Evolutionary conservation across 2,113 vertebrate species (phyloP).

Genomic region (Oreocharis arfaki): DNA sequence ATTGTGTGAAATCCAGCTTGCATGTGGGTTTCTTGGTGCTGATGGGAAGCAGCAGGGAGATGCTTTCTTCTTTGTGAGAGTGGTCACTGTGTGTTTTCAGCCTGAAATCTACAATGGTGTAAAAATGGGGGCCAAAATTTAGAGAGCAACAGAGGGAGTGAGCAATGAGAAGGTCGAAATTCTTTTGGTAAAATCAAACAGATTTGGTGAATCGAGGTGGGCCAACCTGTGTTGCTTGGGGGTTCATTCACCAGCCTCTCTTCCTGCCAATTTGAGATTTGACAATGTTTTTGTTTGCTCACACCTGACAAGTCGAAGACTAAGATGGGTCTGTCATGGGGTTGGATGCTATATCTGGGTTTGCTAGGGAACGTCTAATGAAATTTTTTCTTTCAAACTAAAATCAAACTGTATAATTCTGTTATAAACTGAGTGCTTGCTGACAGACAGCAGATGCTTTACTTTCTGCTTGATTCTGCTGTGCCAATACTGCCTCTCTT

Average conservation of each 20-base stretch:
- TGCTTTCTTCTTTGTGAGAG: not conserved
- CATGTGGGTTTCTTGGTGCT: not conserved
- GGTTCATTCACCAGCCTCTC: not conserved
- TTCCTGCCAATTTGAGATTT: not conserved
- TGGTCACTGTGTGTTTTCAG: not conserved
- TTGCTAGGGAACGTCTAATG: not conserved
- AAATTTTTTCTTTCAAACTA: not conserved
- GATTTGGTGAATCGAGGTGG: not conserved
- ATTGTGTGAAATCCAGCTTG: not conserved
- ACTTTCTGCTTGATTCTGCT: not conserved
- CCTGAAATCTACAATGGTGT: not conserved
- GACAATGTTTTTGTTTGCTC: not conserved
- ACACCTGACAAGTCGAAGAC: not conserved
- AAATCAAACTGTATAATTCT: not conserved
- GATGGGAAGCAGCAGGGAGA: not conserved
- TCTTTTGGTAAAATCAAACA: not conserved
- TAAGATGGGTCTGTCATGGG: not conserved
- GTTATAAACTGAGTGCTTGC: not conserved
- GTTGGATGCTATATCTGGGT: not conserved
- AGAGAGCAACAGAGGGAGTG: not conserved
- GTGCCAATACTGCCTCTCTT: not conserved
- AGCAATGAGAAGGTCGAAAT: not conserved
- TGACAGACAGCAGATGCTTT: not conserved
- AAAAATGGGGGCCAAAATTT: not conserved
- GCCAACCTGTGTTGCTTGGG: rapidly evolving